phyloP scores from a whole-genome alignment of 2,797 vertebrate genomes.

The Falco rusticolus region DNA sequence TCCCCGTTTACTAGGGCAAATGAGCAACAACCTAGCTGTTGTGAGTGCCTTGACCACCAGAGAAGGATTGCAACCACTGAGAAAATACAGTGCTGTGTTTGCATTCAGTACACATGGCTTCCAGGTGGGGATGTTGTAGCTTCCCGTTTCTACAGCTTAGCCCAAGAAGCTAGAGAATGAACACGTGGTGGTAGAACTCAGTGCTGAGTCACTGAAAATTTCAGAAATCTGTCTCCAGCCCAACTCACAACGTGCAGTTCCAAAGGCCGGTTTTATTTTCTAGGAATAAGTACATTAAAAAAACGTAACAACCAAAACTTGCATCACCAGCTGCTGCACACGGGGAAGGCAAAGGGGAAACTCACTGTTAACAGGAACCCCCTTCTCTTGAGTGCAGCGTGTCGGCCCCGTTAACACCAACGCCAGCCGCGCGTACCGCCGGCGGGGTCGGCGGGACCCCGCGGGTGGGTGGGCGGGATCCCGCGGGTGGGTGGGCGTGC shows the following conservation, averaged over 20 bases:
- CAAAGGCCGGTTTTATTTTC: background rate
- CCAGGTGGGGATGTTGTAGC: background rate
- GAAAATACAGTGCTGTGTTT: background rate
- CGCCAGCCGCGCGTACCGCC: fast-evolving
- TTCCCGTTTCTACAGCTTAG: background rate
- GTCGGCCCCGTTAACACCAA: background rate
- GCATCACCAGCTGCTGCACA: no score
- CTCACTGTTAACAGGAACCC: fast-evolving
- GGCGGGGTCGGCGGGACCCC: no score
- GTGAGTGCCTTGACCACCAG: background rate
- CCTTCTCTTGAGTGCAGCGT: fast-evolving
- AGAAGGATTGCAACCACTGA: background rate
- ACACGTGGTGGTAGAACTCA: background rate
- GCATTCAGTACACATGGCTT: background rate
- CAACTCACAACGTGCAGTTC: background rate
- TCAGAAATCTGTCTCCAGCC: background rate
- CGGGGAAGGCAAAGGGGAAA: fast-evolving
- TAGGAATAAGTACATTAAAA: background rate
- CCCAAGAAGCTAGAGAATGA: background rate
- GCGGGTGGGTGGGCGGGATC: no score
- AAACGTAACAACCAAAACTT: background rate
- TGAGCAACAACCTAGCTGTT: background rate
- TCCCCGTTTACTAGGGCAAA: background rate
- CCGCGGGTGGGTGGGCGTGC: no score
- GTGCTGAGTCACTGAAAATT: background rate